Evolutionary conservation across 2,888 invertebrate species (phyloP).

Genomic region (Cantharis lateralis): DNA sequence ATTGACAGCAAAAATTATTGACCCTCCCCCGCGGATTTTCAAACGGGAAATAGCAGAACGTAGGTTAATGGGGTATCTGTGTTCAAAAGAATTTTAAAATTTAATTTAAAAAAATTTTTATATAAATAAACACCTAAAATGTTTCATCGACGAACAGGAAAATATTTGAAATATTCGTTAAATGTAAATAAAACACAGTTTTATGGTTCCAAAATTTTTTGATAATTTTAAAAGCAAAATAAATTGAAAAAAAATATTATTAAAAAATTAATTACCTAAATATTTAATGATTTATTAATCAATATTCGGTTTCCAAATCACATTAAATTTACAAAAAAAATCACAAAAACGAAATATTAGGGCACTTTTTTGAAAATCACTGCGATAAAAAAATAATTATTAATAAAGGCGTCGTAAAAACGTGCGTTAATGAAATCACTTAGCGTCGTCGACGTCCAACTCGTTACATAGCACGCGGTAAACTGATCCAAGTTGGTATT

Average conservation of each 20-base stretch:
- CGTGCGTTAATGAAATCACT: slow-evolving; percentile 1
- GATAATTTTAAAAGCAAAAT: background rate
- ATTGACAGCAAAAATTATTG: background rate
- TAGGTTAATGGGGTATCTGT: background rate
- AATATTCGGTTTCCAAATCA: background rate
- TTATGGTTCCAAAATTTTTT: background rate
- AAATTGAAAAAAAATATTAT: background rate
- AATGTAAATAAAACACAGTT: background rate
- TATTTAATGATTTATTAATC: background rate
- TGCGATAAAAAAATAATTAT: background rate
- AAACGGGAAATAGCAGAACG: background rate
- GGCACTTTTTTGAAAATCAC: background rate
- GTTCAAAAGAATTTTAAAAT: background rate
- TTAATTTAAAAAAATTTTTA: background rate
- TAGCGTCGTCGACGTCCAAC: slow-evolving; percentile 12
- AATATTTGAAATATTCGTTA: background rate
- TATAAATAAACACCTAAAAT: background rate
- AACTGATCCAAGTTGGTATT: slow-evolving; percentile 26
- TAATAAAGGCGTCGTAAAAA: slow-evolving; percentile 6
- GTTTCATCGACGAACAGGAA: background rate
- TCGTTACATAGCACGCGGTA: slow-evolving; percentile 17
- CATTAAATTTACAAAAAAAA: background rate
- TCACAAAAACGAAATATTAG: background rate
- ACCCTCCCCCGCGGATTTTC: background rate
- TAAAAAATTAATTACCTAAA: background rate